A percentile compares a stretch with the other conserved stretches of the same genome.
phyloP scores from a whole-genome alignment of 1,140 invertebrate species.

The Drosophila repletoides region DNA sequence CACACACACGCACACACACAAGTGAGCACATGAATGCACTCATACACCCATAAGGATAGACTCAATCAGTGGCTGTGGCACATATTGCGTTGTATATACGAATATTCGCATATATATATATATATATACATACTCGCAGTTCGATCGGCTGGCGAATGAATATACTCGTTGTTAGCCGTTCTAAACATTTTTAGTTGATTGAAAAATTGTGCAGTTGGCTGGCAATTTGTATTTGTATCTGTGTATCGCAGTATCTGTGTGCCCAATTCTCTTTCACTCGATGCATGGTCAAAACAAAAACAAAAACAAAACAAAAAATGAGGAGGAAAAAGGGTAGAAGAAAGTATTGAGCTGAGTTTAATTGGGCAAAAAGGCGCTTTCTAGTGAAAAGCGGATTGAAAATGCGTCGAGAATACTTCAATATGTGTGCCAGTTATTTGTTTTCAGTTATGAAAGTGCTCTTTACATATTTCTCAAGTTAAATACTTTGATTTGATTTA shows the following conservation, averaged over 20 bases:
- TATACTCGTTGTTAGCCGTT: constrained; percentile 53
- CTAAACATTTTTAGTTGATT: constrained; percentile 80
- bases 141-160: constrained; percentile 62
- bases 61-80: constrained; percentile 61
- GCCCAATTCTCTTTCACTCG: no score
- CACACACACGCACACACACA: constrained; percentile 1
- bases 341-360: constrained; percentile 64
- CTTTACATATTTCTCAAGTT: no score
- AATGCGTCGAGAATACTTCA: constrained; percentile 48
- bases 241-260: background rate
- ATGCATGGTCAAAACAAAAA: no score
- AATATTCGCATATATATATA: no score
- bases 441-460: no score
- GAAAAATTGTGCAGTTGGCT: constrained; percentile 77
- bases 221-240: constrained; percentile 48
- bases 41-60: constrained; percentile 20
- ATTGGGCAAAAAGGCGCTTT: constrained; percentile 55
- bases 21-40: constrained; percentile 19
- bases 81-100: constrained; percentile 45
- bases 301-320: no score
- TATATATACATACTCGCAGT: no score
- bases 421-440: background rate
- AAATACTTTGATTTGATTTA: no score
- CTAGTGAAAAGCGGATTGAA: constrained; percentile 31
- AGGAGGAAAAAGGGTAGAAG: background rate